phyloP scores from a whole-genome alignment of 2,888 invertebrate genomes.

The Machimus rusticus region DNA sequence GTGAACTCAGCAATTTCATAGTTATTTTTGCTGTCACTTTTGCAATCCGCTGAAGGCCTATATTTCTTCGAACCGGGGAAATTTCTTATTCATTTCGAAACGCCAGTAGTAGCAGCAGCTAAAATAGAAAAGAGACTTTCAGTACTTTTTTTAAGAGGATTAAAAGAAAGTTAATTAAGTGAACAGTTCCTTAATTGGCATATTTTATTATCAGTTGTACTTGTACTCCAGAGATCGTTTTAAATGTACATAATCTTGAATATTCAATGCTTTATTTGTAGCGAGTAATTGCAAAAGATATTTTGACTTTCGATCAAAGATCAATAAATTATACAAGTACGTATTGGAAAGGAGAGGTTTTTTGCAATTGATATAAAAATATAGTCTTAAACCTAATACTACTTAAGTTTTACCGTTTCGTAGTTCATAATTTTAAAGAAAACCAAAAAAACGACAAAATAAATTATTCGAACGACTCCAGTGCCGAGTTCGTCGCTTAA shows the following conservation, averaged over 20 bases:
- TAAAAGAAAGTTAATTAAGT: background rate
- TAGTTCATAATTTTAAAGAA: too few species aligned
- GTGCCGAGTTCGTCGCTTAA: background rate
- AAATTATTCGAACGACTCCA: background rate
- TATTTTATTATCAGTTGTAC: background rate
- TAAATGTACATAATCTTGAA: background rate
- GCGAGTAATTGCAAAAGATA: background rate
- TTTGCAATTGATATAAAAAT: too few species aligned
- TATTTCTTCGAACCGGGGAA: background rate
- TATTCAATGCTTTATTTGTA: background rate
- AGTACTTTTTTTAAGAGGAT: background rate
- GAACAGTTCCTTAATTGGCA: background rate
- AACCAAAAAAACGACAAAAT: too few species aligned
- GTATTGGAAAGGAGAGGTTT: too few species aligned
- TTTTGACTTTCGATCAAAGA: background rate
- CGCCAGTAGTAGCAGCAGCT: background rate
- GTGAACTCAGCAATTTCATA: background rate
- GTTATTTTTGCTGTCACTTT: background rate
- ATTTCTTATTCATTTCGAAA: background rate
- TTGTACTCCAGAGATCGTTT: background rate
- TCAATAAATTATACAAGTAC: background rate
- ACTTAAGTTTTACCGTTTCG: too few species aligned
- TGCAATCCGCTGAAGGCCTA: background rate
- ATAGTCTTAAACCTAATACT: too few species aligned
- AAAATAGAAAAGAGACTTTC: background rate